Evolutionary conservation across 2,888 invertebrate species (phyloP), one percentile per base, ranked within the genome.

Genomic region (Torymus aiolomorphi): DNA sequence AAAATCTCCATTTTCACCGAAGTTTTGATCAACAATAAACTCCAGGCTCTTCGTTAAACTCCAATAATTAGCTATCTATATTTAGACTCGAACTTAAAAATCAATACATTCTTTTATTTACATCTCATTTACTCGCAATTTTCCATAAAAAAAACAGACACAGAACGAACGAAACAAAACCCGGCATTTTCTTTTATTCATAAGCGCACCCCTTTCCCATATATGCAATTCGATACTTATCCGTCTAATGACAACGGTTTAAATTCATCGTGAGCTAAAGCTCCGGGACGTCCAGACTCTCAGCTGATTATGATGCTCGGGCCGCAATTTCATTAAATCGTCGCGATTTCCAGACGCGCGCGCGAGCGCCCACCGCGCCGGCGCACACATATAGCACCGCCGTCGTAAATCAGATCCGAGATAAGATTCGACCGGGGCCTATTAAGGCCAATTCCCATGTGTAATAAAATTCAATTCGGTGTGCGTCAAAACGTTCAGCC

Each of bases 361-460:
- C 8, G 2, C 31, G 1, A 3, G 31, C 31, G 31, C 31, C 31
- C 8, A 65, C 18, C n/a, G 24, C 65, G 57, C n/a, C 8, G 14
- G 8, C 42, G 51, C 14, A 4, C 31, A n/a, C 18, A 13, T 52
- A 42, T 5, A 12, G 13, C 62, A 31, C 31, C 2, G 4, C 31
- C 31, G 31, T 62, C 80, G 70, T 80, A 77, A 80, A 80, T 80
- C 74, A 80, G 80, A 80, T 77, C 59, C 59, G 42, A 77, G 76
- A 80, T 77, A 80, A 80, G 74, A 73, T 80, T 73, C 67, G 31
- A 67, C 67, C 31, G 31, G 31, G 69, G 13, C 49, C 73, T 62
- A 69, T 78, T 78, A 78, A 59, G 56, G 20, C 20, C 76, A 73
- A 76, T 73, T 76, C 80, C 80, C 80, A 73, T 69, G 80, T 69